Base-by-base conservation (phyloP, 1,140 invertebrate genomes). In the Pachyrhynchus sulphureomaculatus region DNA sequence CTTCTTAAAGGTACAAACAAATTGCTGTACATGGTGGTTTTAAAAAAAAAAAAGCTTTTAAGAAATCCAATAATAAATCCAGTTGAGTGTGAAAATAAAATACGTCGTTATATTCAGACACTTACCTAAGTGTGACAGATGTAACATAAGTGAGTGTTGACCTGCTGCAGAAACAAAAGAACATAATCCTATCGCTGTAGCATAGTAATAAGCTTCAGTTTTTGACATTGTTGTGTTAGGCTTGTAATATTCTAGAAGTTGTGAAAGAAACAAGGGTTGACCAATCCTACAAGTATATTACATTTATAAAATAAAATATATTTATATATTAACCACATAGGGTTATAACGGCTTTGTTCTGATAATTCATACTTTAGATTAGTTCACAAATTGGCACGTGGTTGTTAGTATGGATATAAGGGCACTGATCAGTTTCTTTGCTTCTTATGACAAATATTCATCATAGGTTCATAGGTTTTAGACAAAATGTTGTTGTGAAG, bases 121-220 rank as follows among this genome's bases (percentile, higher is more conserved):
- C 51, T 39, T 32, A 55, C 55, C 55, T 70, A 86, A 80, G 70
- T 88, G 82, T 21, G 88, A 70, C 2, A 70, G 78, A 51, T 80
- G 84, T 74, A 93, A 85, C 80, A 93, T 88, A 69, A 88, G 89
- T 2, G 87, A 85, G 79, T 96, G 91, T 64, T 90, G 83, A 26
- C 87, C 74, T 10, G 90, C 75, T 9, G 88, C 83, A 39, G 83
- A 80, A 47, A 87, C 69, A 66, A 71, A 78, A 68, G 80, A 83
- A 74, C 81, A 87, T 2, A 90, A 57, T 65, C 92, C 83, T 8
- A 95, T 83, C 0, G 86, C 86, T 0, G 72, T 64, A 0, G 87
- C 88, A 69, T 86, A 89, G 1, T 86, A 47, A 68, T 89, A 91
- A 0, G 88, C 88, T 2, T 84, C 71, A 0, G 71, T 59, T 53